Evolutionary conservation across 2,888 invertebrate species (phyloP), one percentile per base, ranked within the genome.

Genomic region (Panopea generosa): DNA sequence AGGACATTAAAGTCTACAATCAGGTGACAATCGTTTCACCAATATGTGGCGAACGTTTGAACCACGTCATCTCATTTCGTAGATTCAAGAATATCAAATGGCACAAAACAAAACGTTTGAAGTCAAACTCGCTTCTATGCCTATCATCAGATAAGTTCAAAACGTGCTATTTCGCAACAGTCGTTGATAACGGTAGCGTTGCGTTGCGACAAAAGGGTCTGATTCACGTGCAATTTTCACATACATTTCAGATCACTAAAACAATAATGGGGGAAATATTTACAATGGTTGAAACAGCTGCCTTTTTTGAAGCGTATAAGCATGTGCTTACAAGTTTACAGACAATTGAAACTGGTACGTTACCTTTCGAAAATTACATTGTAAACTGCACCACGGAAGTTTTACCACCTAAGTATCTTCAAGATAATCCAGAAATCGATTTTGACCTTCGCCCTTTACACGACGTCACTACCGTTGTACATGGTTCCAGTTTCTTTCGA

Each of bases 281-380:
- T 85, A 55, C 95, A 0, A 96, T 97, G 95, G 94, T 96, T 2
- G 96, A 96, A 90, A 95, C 96, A 55, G 95, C 95, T 60, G 95
- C 96, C 0, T 97, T 95, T 90, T 96, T 97, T 89, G 97, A 96
- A 88, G 96, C 96, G 0, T 97, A 97, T 89, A 94, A 95, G 77
- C 95, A 95, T 86, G 96, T 96, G 0, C 40, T 40, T 40, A 16
- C 40, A 40, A 11, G 40, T 16, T 40, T 40, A 40, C 40, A 40
- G 40, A 40, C 9, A 40, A 40, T 40, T 7, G 16, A 40, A 11
- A 16, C 7, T 40, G 16, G n/a, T n/a, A n/a, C n/a, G n/a, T n/a
- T 40, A 11, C 40, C 40, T 40, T 40, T 40, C 40, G 16, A 7
- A 16, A 16, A 40, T 40, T 40, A 40, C 40, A 16, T 40, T 7